Conservation (phyloP, 2,797 vertebrate genomes). For the Cottoperca gobio region DNA sequence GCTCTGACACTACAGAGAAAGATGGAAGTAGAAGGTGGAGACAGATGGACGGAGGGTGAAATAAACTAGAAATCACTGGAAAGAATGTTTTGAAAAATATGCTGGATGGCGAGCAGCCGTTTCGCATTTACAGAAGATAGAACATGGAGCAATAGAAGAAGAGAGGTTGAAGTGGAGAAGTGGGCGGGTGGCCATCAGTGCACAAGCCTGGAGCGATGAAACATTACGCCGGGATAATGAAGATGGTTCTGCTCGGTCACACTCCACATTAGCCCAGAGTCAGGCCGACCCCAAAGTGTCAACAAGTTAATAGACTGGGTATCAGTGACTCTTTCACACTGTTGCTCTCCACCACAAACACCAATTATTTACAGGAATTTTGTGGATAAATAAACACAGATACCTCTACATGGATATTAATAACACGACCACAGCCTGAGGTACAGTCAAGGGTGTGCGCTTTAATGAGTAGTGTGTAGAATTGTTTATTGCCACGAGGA, state of each 20-base stretch:
- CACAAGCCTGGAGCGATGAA: conserved; percentile 77
- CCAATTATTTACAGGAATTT: conserved; percentile 75
- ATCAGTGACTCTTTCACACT: conserved; percentile 77
- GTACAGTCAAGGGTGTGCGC: conserved; percentile 24
- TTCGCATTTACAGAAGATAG: conserved; percentile 53
- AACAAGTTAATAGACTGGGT: conserved; percentile 85
- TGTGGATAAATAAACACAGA: conserved; percentile 71
- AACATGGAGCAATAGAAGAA: conserved; percentile 52
- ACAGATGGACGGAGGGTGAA: conserved; percentile 59
- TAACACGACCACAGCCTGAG: conserved; percentile 44
- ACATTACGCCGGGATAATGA: conserved; percentile 84
- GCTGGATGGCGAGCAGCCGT: conserved; percentile 20
- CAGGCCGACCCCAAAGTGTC: conserved; percentile 84
- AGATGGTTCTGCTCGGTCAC: conserved; percentile 87
- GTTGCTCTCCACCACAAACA: conserved; percentile 69
- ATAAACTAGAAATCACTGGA: conserved; percentile 61
- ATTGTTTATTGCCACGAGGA: conserved; percentile 36
- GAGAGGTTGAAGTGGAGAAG: conserved; percentile 53
- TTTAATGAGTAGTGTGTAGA: conserved; percentile 40
- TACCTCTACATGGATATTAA: conserved; percentile 57
- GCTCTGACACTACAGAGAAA: conserved; percentile 58
- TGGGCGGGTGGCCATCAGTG: conserved; percentile 74
- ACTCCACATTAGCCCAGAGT: conserved; percentile 84
- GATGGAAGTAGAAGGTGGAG: conserved; percentile 51
- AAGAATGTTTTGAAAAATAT: conserved; percentile 32